phyloP scores from a whole-genome alignment of 2,113 vertebrate species.

The Oreochromis niloticus region DNA sequence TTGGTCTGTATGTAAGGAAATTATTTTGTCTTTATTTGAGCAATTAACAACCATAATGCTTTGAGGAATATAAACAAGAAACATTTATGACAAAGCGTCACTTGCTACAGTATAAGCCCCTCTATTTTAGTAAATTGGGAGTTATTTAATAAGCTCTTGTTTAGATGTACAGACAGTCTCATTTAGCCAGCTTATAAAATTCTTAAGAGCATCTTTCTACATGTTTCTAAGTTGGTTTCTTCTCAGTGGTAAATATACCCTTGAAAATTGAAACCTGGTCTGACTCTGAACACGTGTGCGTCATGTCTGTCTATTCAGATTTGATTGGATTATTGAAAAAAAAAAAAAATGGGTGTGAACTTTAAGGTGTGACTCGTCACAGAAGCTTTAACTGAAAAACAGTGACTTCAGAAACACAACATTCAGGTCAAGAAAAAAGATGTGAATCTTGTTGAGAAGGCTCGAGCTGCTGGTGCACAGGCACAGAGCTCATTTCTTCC shows the following conservation, averaged over 20 bases:
- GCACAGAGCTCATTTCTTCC: background rate
- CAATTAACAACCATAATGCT: background rate
- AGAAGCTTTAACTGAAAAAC: background rate
- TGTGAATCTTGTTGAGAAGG: background rate
- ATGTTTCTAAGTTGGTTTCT: background rate
- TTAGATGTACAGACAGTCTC: background rate
- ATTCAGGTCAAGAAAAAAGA: background rate
- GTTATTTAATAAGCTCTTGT: background rate
- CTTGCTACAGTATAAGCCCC: background rate
- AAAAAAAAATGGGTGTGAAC: background rate
- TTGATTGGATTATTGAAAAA: rapidly evolving
- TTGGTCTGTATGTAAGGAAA: background rate
- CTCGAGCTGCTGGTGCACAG: background rate
- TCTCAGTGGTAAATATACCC: background rate
- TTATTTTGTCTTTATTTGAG: background rate
- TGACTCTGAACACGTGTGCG: background rate
- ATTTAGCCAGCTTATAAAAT: background rate
- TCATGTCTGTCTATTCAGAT: background rate
- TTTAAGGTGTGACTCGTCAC: background rate
- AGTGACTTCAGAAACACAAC: background rate
- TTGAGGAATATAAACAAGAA: background rate
- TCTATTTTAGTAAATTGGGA: rapidly evolving
- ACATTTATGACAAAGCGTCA: background rate
- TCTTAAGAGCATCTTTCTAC: background rate
- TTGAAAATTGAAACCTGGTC: background rate